A percentile compares a stretch with the other conserved stretches of the same genome.
Evolutionary conservation across 2,113 vertebrate genomes (phyloP).

Genomic region (Corvus cornix): DNA sequence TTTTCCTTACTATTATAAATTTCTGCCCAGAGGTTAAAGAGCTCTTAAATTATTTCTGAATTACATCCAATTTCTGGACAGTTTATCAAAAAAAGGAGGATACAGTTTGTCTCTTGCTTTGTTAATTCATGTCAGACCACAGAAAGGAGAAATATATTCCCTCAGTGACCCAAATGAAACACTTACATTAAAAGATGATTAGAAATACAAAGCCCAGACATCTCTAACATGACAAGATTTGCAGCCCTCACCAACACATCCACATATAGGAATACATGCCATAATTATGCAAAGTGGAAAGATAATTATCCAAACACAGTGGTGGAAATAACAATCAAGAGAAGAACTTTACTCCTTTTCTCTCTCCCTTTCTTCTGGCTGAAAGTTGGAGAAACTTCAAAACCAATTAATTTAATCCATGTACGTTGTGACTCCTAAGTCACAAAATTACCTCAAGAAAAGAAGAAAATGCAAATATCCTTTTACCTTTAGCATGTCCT

Average conservation of each 20-base stretch:
- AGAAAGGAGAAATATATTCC: background rate
- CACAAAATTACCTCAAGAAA: background rate
- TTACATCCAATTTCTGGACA: background rate
- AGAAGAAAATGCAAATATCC: background rate
- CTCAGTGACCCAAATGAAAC: background rate
- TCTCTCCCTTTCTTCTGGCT: background rate
- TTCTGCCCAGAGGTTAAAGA: conserved; percentile 14
- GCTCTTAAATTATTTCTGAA: conserved; percentile 10
- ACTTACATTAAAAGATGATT: background rate
- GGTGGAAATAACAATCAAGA: background rate
- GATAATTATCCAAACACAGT: background rate
- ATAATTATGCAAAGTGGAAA: background rate
- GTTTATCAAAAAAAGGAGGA: background rate
- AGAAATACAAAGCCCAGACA: background rate
- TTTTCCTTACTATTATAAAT: background rate
- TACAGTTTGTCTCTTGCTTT: background rate
- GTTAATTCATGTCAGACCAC: background rate
- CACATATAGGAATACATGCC: background rate
- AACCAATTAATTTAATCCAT: background rate
- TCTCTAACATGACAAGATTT: background rate
- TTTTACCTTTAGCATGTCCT: background rate
- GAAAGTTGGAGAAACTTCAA: background rate
- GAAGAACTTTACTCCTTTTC: background rate
- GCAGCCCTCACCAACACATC: background rate
- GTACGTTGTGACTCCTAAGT: background rate